Evolutionary conservation across 2,888 invertebrate genomes (phyloP), one percentile per base, ranked within the genome.

Genomic region (Campaea margaritaria): DNA sequence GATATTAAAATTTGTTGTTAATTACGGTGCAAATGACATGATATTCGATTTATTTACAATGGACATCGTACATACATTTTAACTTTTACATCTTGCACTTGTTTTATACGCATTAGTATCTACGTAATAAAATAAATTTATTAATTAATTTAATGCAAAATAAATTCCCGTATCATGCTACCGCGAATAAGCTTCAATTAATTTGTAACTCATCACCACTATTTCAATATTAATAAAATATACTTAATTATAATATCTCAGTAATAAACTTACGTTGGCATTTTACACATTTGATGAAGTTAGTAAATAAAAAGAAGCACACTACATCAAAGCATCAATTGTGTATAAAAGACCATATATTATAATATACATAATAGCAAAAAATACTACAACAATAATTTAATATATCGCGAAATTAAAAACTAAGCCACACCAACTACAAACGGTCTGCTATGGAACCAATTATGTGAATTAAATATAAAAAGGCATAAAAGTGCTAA

Each of bases 381-480:
- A 61, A 61, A 64, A 62, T 46, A 51, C 58, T 62, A 59, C 46
- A 31, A 57, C 28, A 52, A 41, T 58, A 21, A 3, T 21, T 5
- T 21, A 21, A 2, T 3, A 77, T 69, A 75, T 71, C 65, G 76
- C 78, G 74, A 83, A 83, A 81, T 71, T 71, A 86, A 79, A 76
- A 59, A 74, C 69, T 79, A 87, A 88, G 89, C 89, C 81, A 88
- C 87, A 89, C 83, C 85, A 86, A 81, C 74, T 70, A 81, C 72
- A 74, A 77, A 74, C 71, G 76, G 67, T 78, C 81, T 82, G 81
- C 75, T 67, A 74, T 82, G 83, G 86, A 88, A 87, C 82, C 83
- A 72, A 62, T 66, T 51, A 49, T 42, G 34, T 49, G 51, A 50
- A 39, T 62, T 53, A 27, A 56, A 49, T 49, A 52, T 41, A 55